Evolutionary conservation across 2,113 vertebrate genomes (phyloP).

Genomic region (Hemichromis elongatus): DNA sequence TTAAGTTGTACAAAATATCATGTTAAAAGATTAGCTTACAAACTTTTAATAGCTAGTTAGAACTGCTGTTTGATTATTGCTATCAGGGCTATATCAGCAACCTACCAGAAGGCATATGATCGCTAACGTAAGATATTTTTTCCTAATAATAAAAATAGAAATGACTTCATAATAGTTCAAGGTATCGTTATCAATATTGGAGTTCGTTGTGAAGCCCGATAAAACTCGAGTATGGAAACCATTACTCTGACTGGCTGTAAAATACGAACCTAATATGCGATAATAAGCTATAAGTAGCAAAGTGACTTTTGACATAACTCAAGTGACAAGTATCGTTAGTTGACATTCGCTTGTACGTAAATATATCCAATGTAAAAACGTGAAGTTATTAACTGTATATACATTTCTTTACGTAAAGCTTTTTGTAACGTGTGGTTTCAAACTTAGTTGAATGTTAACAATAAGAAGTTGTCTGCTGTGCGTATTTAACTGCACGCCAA

Average conservation of each 20-base stretch:
- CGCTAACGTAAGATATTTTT: not conserved
- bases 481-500: not conserved
- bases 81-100: conserved; percentile 9
- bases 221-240: not conserved
- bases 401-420: not conserved
- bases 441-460: conserved; percentile 5
- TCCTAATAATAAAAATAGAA: not conserved
- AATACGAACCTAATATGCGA: not conserved
- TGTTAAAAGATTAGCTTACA: not conserved
- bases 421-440: not conserved
- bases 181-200: not conserved
- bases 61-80: not conserved
- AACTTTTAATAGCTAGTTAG: not conserved
- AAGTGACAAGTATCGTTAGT: not conserved
- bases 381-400: not conserved
- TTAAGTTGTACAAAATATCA: not conserved
- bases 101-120: not conserved
- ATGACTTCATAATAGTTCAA: not conserved
- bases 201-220: not conserved
- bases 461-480: not conserved
- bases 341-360: not conserved
- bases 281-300: not conserved
- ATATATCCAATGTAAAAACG: not conserved
- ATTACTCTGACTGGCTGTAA: not conserved
- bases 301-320: not conserved